Conservation (phyloP, 2,113 vertebrate genomes). For the Pongo abelii region DNA sequence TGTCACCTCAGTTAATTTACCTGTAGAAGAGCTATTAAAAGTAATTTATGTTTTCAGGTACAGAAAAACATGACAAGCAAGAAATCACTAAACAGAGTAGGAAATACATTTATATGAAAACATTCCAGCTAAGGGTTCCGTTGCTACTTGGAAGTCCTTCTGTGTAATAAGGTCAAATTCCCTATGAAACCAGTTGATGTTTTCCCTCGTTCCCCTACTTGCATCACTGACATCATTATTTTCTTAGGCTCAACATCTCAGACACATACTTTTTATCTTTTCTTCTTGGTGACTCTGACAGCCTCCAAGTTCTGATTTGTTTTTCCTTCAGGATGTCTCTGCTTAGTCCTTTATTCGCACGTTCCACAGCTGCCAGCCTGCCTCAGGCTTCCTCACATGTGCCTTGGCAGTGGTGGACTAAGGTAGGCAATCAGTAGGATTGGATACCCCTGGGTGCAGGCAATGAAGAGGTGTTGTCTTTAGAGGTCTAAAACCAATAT, state of each 20-base stretch:
- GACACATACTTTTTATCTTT: background rate
- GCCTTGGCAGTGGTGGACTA: background rate
- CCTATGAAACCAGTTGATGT: background rate
- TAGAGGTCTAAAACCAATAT: slow-evolving; percentile 8
- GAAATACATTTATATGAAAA: background rate
- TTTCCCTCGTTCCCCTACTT: background rate
- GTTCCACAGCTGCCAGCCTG: too few relatives aligned
- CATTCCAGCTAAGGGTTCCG: background rate
- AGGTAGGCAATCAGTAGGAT: background rate
- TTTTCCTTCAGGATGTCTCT: background rate
- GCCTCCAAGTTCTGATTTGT: background rate
- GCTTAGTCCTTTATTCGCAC: background rate
- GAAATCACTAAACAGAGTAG: background rate
- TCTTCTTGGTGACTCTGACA: background rate
- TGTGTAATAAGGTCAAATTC: background rate
- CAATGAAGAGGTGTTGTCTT: fast-evolving
- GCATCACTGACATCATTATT: background rate
- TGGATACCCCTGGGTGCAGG: background rate
- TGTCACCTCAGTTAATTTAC: background rate
- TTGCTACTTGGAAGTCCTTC: background rate
- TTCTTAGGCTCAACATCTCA: background rate
- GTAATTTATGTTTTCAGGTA: background rate
- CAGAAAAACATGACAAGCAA: background rate
- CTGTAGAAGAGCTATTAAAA: background rate
- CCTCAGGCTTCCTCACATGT: background rate